Conservation (phyloP, 1,140 invertebrate species). For the Micrasema longulum region DNA sequence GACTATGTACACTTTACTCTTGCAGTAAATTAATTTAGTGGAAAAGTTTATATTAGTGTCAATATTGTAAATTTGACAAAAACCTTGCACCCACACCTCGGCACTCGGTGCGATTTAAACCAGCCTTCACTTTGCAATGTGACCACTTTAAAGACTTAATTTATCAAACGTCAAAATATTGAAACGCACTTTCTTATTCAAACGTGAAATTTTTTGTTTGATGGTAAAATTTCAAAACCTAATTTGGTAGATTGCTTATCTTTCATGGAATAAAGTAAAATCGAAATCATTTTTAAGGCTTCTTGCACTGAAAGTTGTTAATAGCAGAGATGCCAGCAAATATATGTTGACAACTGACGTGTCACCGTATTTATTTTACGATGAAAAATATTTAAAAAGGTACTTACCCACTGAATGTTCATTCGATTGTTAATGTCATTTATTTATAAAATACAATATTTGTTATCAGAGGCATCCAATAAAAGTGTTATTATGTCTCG, state of each 20-base stretch:
- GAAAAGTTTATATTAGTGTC: slow-evolving; percentile 20
- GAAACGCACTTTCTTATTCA: background rate
- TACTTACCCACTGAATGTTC: background rate
- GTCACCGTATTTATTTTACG: background rate
- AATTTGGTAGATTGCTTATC: background rate
- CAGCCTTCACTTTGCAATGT: slow-evolving; percentile 44
- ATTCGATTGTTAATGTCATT: too few relatives aligned
- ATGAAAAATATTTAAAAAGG: background rate
- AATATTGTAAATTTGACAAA: slow-evolving; percentile 44
- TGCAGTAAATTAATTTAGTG: background rate
- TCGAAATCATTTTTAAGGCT: slow-evolving; percentile 10
- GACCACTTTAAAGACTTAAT: slow-evolving; percentile 34
- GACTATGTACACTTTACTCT: background rate
- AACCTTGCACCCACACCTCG: slow-evolving; percentile 36
- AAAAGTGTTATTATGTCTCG: too few relatives aligned
- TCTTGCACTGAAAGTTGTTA: slow-evolving; percentile 8
- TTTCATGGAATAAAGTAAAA: background rate
- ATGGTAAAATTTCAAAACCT: background rate
- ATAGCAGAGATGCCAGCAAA: slow-evolving; percentile 13
- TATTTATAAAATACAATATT: too few relatives aligned
- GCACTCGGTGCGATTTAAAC: slow-evolving; percentile 26
- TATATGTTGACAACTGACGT: slow-evolving; percentile 5
- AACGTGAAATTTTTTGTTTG: background rate
- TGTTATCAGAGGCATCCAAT: too few relatives aligned
- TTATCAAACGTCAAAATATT: slow-evolving; percentile 20